Percentiles rank a stretch among this genome's conserved stretches.
Evolutionary conservation across 2,113 vertebrate species (phyloP).

Genomic region (chimpanzee (Pan troglodytes)): NHGRI_mPanTro3-v2.1_pri NC_086015.1:179909001-179909500

Average conservation of each 20-base stretch:
- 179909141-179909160: background rate
- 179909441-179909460: background rate
- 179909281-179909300: background rate
- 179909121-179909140: background rate
- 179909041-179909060: background rate
- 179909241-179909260: background rate
- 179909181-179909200: background rate
- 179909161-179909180: background rate
- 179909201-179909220: background rate
- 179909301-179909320: background rate
- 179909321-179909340: background rate
- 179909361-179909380: background rate
- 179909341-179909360: background rate
- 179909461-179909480: background rate
- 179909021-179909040: background rate
- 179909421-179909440: conserved; percentile 25
- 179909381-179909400: background rate
- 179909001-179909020: background rate
- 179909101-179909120: background rate
- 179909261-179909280: background rate
- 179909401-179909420: background rate
- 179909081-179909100: background rate
- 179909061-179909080: background rate
- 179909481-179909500: background rate
- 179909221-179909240: background rate